Evolutionary conservation across 2,888 invertebrate species (phyloP), one percentile per base, ranked within the genome.

Genomic region (Nezara viridula): DNA sequence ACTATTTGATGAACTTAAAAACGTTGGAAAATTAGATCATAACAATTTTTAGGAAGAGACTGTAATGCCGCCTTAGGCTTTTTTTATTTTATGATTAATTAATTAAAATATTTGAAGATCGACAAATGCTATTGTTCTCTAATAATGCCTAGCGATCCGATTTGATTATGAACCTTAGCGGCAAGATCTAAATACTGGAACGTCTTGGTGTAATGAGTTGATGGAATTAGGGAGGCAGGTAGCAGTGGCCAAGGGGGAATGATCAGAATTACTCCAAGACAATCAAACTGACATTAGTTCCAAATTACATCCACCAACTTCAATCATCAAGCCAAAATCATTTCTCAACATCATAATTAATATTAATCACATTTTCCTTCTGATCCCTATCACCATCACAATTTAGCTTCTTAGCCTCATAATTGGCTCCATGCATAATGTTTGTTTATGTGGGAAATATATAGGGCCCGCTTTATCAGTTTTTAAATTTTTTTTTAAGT

Each of bases 281-380:
- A 73, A 73, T 73, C 66, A 73, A 73, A 73, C 66, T 73, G 66
- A 73, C 66, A 73, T 73, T 73, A 73, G 66, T 32, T 19, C 66
- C 1, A 27, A 60, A 60, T 60, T 60, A 60, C 60, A 60, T 60
- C 60, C 60, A 32, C 66, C 37, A 73, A 73, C 66, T 73, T 73
- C 66, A 73, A 73, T 73, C 66, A 73, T 73, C 32, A 21, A 37
- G 7, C 37, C 21, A 19, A 37, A 37, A 73, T 73, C 19, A 73
- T 73, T 73, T 37, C 37, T 73, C 66, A 73, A 73, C 1, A 73
- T 37, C 6, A 73, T 73, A 37, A 73, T 37, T 73, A 73, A 73
- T 73, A 73, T 73, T 73, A 73, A 73, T 73, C 21, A 73, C 37
- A 32, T 73, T 7, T 73, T 73, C 66, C 16, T 37, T 37, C 66